phyloP scores from a whole-genome alignment of 2,113 vertebrate species.

The Lota lota region DNA sequence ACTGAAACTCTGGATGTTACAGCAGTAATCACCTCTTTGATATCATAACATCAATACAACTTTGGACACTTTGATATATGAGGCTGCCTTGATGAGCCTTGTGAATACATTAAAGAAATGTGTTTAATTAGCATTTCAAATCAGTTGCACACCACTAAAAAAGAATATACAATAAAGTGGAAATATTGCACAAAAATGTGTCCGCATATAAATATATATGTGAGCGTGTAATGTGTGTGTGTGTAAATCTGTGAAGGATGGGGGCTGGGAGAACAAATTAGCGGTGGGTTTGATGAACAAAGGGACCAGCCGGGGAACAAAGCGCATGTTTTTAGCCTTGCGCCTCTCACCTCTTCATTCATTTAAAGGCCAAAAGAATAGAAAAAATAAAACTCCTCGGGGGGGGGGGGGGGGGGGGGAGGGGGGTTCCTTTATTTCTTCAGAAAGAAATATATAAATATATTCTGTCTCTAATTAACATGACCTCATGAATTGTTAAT shows the following conservation, averaged over 20 bases:
- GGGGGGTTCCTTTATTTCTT: slow-evolving; percentile 58
- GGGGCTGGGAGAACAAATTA: slow-evolving; percentile 68
- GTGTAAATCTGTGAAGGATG: slow-evolving; percentile 18
- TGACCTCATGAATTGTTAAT: slow-evolving; percentile 76
- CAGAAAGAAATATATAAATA: slow-evolving; percentile 67
- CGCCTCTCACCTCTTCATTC: slow-evolving; percentile 69
- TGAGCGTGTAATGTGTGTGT: slow-evolving; percentile 24
- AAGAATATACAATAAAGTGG: slow-evolving; percentile 76
- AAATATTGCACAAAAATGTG: slow-evolving; percentile 51
- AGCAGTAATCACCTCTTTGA: slow-evolving; percentile 76
- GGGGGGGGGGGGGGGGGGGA: slow-evolving; percentile 26
- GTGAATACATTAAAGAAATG: slow-evolving; percentile 80
- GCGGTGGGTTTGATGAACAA: slow-evolving; percentile 68
- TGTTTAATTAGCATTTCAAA: slow-evolving; percentile 83
- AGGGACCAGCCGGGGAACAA: slow-evolving; percentile 68
- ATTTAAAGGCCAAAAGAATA: slow-evolving; percentile 65
- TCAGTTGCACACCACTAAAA: slow-evolving; percentile 64
- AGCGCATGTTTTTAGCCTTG: slow-evolving; percentile 62
- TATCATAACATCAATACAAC: slow-evolving; percentile 77
- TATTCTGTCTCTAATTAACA: slow-evolving; percentile 75
- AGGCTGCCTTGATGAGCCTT: slow-evolving; percentile 72
- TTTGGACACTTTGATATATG: slow-evolving; percentile 78
- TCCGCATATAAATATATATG: slow-evolving; percentile 17
- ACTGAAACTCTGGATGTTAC: slow-evolving; percentile 66
- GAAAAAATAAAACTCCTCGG: slow-evolving; percentile 51